These are phyloP conservation scores for Catharus fuscescens DNA, from an alignment of 2,113 vertebrate genomes.

Conservation along the genomic window DNA sequence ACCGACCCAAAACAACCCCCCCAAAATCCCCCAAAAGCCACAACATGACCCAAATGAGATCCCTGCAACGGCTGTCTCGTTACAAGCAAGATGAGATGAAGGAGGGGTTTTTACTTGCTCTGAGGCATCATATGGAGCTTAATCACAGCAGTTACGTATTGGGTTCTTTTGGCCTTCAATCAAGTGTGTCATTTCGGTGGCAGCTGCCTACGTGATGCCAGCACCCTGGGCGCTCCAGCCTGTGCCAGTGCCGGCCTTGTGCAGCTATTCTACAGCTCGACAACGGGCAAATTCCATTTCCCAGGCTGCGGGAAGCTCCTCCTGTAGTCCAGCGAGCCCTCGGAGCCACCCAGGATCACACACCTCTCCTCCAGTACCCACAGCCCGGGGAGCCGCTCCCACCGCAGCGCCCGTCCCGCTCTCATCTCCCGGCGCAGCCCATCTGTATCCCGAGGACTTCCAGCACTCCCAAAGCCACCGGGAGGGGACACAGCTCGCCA, in stretches of 20 bases:
- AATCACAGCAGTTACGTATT: constrained; percentile 68
- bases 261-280: constrained; percentile 13
- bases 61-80: constrained; percentile 38
- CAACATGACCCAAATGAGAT: constrained; percentile 42
- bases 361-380: neutral
- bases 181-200: constrained; percentile 65
- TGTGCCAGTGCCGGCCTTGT: constrained; percentile 22
- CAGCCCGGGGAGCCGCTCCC: neutral
- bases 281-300: neutral
- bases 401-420: neutral
- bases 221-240: constrained; percentile 39
- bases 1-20: neutral
- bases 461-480: neutral
- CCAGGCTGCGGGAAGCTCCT: neutral
- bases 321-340: neutral
- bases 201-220: constrained; percentile 68
- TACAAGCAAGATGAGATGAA: constrained; percentile 52
- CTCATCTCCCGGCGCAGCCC: neutral
- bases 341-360: neutral
- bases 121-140: constrained; percentile 65
- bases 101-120: constrained; percentile 67
- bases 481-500: neutral
- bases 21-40: constrained; percentile 33
- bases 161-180: constrained; percentile 67
- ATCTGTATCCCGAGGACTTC: neutral